Evolutionary conservation across 2,113 vertebrate species (phyloP).

Genomic region (Pampusana beccarii): DNA sequence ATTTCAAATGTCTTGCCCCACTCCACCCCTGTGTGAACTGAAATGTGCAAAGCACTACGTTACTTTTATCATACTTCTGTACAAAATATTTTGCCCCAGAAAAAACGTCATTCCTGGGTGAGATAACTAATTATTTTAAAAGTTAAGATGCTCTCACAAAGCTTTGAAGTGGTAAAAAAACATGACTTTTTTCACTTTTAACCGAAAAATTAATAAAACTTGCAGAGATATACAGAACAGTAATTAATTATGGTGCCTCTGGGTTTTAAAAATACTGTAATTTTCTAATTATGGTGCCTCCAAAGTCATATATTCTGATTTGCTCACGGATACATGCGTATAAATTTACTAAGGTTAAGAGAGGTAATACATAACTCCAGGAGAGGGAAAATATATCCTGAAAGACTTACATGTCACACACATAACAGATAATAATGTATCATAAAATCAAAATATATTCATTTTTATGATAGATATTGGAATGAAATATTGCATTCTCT

Average conservation of each 20-base stretch:
- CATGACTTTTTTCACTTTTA: conserved; percentile 6
- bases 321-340: neutral
- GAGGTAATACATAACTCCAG: conserved; percentile 6
- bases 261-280: neutral
- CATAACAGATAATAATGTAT: neutral
- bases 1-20: neutral
- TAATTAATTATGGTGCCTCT: conserved; percentile 41
- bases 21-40: accelerated
- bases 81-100: neutral
- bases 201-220: conserved; percentile 26
- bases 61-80: neutral
- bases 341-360: conserved; percentile 25
- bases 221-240: neutral
- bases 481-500: neutral
- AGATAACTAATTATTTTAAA: conserved; percentile 26
- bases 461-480: neutral
- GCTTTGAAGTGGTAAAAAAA: conserved; percentile 29
- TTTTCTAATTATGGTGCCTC: conserved; percentile 30
- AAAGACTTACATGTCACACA: neutral
- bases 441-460: neutral
- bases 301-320: neutral
- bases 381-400: neutral
- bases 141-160: neutral
- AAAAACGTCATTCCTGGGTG: neutral
- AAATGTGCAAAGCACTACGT: neutral